Evolutionary conservation across 1,140 invertebrate genomes (phyloP).

Genomic region (Panagrolaimus sp.): DNA sequence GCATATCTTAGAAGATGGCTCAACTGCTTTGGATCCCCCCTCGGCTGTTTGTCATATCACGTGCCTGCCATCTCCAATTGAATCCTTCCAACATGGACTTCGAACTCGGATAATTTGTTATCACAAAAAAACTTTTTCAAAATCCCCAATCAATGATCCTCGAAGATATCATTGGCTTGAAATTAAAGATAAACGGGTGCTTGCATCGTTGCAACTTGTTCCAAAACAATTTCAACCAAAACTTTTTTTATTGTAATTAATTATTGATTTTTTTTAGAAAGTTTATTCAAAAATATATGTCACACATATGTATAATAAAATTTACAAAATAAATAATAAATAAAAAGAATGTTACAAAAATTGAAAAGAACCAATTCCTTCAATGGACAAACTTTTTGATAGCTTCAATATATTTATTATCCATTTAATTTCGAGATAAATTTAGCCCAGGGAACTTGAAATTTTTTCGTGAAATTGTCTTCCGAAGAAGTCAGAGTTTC

Average conservation of each 20-base stretch:
- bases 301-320: background rate
- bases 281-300: background rate
- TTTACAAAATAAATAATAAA: constrained; percentile 18
- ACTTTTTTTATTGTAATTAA: constrained; percentile 30
- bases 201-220: constrained; percentile 29
- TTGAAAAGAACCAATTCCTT: constrained; percentile 16
- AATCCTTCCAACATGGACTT: constrained; percentile 51
- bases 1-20: constrained; percentile 54
- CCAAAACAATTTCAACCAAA: constrained; percentile 33
- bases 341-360: constrained; percentile 16
- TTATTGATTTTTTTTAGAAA: background rate
- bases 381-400: no score
- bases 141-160: constrained; percentile 32
- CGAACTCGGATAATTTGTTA: constrained; percentile 50
- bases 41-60: constrained; percentile 37
- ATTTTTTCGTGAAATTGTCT: no score
- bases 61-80: constrained; percentile 53
- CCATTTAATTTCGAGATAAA: constrained; percentile 7
- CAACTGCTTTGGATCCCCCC: constrained; percentile 50
- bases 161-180: constrained; percentile 31
- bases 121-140: constrained; percentile 46
- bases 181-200: constrained; percentile 27
- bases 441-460: no score
- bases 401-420: background rate
- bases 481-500: no score